Evolutionary conservation across 2,113 vertebrate genomes (phyloP).

Genomic region (Xiphophorus maculatus): DNA sequence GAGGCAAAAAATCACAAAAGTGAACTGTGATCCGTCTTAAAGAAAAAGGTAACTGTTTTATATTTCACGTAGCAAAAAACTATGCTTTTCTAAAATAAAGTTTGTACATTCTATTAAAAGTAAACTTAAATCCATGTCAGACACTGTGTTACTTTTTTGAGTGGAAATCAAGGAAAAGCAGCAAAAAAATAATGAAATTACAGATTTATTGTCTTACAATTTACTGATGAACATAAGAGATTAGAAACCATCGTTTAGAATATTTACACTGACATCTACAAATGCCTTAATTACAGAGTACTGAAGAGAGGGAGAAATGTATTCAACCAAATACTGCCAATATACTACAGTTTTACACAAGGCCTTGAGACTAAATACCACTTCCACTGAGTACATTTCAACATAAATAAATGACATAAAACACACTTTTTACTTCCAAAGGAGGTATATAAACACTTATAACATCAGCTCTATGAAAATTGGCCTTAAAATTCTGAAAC

Average conservation of each 20-base stretch:
- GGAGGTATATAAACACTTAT: conserved; percentile 66
- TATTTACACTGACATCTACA: conserved; percentile 65
- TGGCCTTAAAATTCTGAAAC: conserved; percentile 60
- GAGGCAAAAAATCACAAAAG: conserved; percentile 72
- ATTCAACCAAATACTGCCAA: conserved; percentile 34
- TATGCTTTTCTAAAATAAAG: conserved; percentile 38
- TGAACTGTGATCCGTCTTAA: conserved; percentile 46
- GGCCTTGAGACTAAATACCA: conserved; percentile 37
- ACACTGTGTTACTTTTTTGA: conserved; percentile 18
- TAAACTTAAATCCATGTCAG: conserved; percentile 24
- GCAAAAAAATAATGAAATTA: conserved; percentile 48
- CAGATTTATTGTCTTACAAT: conserved; percentile 72
- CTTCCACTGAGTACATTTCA: conserved; percentile 55
- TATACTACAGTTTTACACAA: conserved; percentile 19
- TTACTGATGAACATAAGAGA: conserved; percentile 59
- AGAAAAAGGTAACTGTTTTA: conserved; percentile 9
- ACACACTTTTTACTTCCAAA: conserved; percentile 53
- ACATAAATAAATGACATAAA: conserved; percentile 65
- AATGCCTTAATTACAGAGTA: conserved; percentile 43
- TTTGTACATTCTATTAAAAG: conserved; percentile 57
- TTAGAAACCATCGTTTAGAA: conserved; percentile 49
- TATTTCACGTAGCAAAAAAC: conserved; percentile 29
- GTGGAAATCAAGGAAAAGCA: conserved; percentile 4
- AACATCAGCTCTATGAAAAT: conserved; percentile 66
- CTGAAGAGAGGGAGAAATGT: conserved; percentile 31